A percentile compares a stretch with the other conserved stretches of the same genome.
Evolutionary conservation across 2,888 invertebrate species (phyloP).

Genomic region (Dynastes hyllus): DNA sequence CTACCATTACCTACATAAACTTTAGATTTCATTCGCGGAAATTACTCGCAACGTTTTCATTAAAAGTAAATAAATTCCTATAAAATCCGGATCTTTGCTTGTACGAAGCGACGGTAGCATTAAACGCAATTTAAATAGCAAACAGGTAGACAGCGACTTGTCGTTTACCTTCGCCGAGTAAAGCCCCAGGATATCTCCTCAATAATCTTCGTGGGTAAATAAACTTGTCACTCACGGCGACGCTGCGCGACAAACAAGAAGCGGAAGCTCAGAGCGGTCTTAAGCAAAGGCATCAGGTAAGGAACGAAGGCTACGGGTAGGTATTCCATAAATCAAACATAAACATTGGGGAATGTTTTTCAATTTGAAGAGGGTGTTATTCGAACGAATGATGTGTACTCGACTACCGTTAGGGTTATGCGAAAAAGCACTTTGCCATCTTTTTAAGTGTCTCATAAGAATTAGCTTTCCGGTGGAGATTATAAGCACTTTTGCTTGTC

Average conservation of each 20-base stretch:
- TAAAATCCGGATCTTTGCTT: background rate
- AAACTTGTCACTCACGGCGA: conserved; percentile 2
- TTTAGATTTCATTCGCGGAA: no score
- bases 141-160: conserved; percentile 9
- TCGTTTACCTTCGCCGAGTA: conserved; percentile 8
- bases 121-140: conserved; percentile 14
- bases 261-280: background rate
- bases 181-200: background rate
- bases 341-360: conserved; percentile 14
- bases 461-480: no score
- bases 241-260: background rate
- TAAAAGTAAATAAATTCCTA: no score
- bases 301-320: background rate
- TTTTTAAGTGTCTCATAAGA: no score
- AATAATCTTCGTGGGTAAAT: conserved; percentile 2
- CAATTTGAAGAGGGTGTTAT: conserved; percentile 13
- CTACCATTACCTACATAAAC: no score
- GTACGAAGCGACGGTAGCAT: background rate
- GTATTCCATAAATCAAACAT: conserved; percentile 18
- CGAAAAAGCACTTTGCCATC: no score
- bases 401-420: no score
- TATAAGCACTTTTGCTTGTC: no score
- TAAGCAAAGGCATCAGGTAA: background rate
- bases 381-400: conserved; percentile 4
- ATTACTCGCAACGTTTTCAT: no score